Evolutionary conservation across 2,888 invertebrate genomes (phyloP).

Genomic region (Mystacides longicornis): DNA sequence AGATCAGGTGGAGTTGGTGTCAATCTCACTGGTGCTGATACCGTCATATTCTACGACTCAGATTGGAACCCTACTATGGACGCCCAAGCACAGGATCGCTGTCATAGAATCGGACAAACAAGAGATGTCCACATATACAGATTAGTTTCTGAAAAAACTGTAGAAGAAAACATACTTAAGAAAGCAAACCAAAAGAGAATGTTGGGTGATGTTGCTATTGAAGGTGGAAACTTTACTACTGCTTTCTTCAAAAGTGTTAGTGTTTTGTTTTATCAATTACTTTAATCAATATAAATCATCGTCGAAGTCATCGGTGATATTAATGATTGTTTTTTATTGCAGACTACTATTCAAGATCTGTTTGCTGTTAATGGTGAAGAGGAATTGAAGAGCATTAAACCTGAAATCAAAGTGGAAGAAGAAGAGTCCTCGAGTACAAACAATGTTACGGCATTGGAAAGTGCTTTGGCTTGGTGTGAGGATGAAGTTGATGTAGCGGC

Average conservation of each 20-base stretch:
- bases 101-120: constrained; percentile 98
- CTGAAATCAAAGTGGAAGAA: constrained; percentile 69
- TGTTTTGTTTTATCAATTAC: constrained; percentile 22
- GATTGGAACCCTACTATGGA: constrained; percentile 99
- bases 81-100: constrained; percentile 92
- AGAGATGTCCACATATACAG: constrained; percentile 98
- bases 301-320: not conserved
- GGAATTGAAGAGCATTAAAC: constrained; percentile 34
- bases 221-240: constrained; percentile 97
- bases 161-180: constrained; percentile 98
- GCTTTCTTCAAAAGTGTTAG: constrained; percentile 84
- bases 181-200: constrained; percentile 97
- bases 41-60: constrained; percentile 98
- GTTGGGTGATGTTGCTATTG: constrained; percentile 94
- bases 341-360: constrained; percentile 88
- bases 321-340: constrained; percentile 27
- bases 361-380: constrained; percentile 70
- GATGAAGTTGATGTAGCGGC: constrained; percentile 93
- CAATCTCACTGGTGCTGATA: constrained; percentile 97
- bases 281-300: not conserved
- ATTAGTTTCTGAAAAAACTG: constrained; percentile 91
- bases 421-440: constrained; percentile 50
- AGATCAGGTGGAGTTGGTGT: constrained; percentile 97
- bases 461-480: constrained; percentile 84
- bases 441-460: constrained; percentile 64